Conservation (phyloP, 2,797 vertebrate species). For the Paguma larvata region DNA sequence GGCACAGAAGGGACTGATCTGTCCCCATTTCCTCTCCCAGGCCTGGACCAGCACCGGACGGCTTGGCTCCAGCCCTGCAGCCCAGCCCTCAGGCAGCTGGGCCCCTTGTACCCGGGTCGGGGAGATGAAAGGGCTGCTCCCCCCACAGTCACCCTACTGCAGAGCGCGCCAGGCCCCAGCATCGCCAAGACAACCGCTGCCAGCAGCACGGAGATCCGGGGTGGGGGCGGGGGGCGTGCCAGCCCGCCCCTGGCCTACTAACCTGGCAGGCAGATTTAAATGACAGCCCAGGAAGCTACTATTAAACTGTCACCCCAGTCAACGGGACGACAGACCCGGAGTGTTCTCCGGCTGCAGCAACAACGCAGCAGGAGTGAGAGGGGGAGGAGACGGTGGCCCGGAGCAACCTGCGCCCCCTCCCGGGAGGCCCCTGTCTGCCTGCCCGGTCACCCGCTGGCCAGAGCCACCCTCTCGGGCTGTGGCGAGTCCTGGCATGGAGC, state of each 20-base stretch:
- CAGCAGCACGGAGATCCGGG: constrained; percentile 95
- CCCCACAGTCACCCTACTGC: constrained; percentile 90
- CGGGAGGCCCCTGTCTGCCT: neutral
- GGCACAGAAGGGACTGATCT: neutral
- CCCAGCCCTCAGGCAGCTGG: constrained; percentile 70
- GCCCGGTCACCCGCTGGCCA: neutral
- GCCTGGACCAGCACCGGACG: neutral
- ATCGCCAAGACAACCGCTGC: constrained; percentile 96
- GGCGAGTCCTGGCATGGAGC: neutral
- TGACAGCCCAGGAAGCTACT: constrained; percentile 92
- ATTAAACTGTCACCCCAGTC: constrained; percentile 90
- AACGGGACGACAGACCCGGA: constrained; percentile 85
- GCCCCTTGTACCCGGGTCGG: constrained; percentile 59
- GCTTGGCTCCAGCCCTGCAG: constrained; percentile 42
- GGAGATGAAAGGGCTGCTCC: constrained; percentile 78
- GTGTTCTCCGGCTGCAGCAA: constrained; percentile 87
- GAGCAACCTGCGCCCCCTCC: constrained; percentile 55
- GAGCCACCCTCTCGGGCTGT: constrained; percentile 60
- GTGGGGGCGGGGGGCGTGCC: constrained; percentile 85
- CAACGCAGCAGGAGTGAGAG: constrained; percentile 84
- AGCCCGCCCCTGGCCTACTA: constrained; percentile 88
- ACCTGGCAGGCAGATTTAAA: constrained; percentile 90
- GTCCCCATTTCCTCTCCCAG: neutral
- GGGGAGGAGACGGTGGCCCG: constrained; percentile 86
- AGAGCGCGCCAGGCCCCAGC: constrained; percentile 94